Conservation (phyloP, 92 coral and sea anemone species). For the Paragorgia papillata region DNA sequence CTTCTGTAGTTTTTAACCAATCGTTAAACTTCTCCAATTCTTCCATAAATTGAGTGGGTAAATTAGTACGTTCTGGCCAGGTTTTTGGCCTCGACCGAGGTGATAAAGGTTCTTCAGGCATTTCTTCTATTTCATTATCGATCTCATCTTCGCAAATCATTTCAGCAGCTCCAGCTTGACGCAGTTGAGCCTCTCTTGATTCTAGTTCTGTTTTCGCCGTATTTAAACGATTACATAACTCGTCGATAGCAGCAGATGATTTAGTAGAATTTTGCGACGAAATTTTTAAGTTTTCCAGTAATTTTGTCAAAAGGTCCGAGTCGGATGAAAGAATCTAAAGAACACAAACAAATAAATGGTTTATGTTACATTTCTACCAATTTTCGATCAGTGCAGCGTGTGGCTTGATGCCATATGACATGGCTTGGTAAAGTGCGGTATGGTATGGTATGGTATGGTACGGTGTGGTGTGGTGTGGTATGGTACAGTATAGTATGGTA, state of each 20-base stretch:
- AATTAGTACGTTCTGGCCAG: conserved; percentile 16
- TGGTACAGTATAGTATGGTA: too few relatives aligned
- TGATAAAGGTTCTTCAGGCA: conserved; percentile 9
- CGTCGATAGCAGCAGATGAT: not conserved
- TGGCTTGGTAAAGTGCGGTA: not conserved
- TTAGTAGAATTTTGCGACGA: conserved; percentile 7
- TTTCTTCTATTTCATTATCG: not conserved
- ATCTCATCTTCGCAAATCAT: not conserved
- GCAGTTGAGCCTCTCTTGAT: conserved; percentile 2
- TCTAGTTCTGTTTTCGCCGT: conserved; percentile 1
- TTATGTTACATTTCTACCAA: not conserved
- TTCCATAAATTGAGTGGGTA: conserved; percentile 66
- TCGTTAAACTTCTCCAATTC: conserved; percentile 87
- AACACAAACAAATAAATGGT: not conserved
- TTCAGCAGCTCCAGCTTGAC: conserved; percentile 10
- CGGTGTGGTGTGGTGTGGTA: too few relatives aligned
- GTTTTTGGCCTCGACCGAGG: conserved; percentile 39
- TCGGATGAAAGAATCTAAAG: conserved; percentile 25
- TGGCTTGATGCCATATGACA: not conserved
- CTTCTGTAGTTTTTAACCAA: conserved; percentile 85
- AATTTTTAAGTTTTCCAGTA: conserved; percentile 2
- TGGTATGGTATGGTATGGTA: too few relatives aligned
- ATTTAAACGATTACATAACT: not conserved
- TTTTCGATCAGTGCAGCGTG: too few relatives aligned
- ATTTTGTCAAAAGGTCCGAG: conserved; percentile 11